Evolutionary conservation across 2,797 vertebrate species (phyloP), one percentile per base, ranked within the genome.

Genomic region (Spinibarbus caldwelli): DNA sequence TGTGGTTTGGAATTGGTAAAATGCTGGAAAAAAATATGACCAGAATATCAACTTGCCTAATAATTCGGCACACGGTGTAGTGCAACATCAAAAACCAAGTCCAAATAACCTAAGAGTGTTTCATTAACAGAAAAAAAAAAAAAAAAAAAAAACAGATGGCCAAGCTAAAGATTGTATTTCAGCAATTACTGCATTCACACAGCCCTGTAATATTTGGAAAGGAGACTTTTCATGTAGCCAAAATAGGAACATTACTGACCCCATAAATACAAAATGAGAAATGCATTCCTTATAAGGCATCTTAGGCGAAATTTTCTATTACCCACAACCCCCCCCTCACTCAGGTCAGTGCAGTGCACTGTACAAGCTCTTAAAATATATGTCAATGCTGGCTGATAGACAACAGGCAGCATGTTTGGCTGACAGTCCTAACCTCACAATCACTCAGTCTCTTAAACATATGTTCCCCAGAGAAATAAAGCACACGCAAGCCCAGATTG

Each of bases 211-310:
- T 77, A 59, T 80, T 80, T 71, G 73, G 66, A 83, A 87, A 70
- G 57, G 38, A 80, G 59, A 47, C 71, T 64, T 64, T 49, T 78
- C 38, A 21, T 67, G 66, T 41, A 84, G 49, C 68, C 59, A 78
- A 83, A 87, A 79, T 78, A 82, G 78, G 59, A 86, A 86, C 72
- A 77, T 78, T 84, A 67, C 77, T 80, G 54, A 75, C 52, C 62
- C 29, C 45, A 81, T 79, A 52, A 82, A 87, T 67, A 43, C 49
- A 73, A 75, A 85, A 85, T 76, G 82, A 62, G 36, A 57, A 59
- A 41, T 31, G 62, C 78, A 80, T 68, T 38, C 88, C 83, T 80
- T 89, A 83, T 83, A 83, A 85, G 86, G 88, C 29, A 10, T 26
- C 43, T 62, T 76, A 36, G 54, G 41, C 14, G 0, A 41, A 84